Percentiles rank a stretch among this genome's conserved stretches.
These are phyloP conservation scores for Heliconius hewitsoni DNA, from an alignment of 1,140 invertebrate genomes.

Conservation along the genomic window DNA sequence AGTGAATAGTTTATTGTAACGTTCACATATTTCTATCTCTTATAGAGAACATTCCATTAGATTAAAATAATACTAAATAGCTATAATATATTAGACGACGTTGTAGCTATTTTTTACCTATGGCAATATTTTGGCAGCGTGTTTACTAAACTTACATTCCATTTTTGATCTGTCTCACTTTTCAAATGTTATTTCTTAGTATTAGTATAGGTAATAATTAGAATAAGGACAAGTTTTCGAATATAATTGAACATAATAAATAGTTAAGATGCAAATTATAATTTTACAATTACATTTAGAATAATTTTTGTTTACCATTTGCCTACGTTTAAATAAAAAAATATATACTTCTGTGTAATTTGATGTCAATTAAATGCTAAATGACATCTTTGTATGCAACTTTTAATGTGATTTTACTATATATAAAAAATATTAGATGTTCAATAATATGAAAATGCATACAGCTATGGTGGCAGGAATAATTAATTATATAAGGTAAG, in stretches of 20 bases:
- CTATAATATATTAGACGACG: neutral
- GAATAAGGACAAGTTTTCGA: neutral
- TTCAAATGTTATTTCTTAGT: constrained; percentile 6
- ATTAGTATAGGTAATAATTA: neutral
- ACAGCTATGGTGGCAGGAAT: constrained; percentile 3
- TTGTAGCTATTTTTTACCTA: neutral
- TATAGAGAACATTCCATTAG: too few relatives aligned
- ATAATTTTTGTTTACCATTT: too few relatives aligned
- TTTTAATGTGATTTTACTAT: neutral
- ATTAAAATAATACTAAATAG: too few relatives aligned
- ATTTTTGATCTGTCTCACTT: neutral
- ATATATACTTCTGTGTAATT: too few relatives aligned
- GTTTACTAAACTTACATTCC: neutral
- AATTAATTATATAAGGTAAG: neutral
- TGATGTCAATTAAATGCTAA: neutral
- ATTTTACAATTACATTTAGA: too few relatives aligned
- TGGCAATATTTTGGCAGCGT: neutral
- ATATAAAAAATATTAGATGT: neutral
- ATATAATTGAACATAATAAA: neutral
- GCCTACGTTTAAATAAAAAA: too few relatives aligned
- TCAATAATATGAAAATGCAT: neutral
- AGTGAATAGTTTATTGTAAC: too few relatives aligned
- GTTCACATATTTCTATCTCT: too few relatives aligned
- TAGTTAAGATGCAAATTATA: too few relatives aligned
- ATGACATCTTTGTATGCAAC: neutral